Evolutionary conservation across 2,113 vertebrate genomes (phyloP), one percentile per base, ranked within the genome.

Genomic region (Gavialis gangeticus): DNA sequence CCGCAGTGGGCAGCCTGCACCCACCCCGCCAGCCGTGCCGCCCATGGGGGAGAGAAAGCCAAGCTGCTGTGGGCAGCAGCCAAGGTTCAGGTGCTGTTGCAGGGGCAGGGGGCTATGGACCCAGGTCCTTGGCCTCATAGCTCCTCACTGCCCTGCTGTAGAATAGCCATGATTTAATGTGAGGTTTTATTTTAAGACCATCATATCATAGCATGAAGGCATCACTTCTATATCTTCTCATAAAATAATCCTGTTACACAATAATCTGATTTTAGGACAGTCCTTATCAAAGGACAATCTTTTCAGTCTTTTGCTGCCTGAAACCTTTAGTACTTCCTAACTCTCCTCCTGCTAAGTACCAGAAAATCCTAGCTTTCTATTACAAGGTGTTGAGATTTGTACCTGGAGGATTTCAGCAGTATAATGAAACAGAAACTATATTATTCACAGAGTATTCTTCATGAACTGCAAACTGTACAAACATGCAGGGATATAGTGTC

Each of bases 231-330:
- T 85, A 0, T 82, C 85, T 96, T 91, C 71, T 83, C 3, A 3
- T 18, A 28, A 16, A 78, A 63, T 95, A 95, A 96, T 94, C 89
- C 79, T 85, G 21, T 96, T 91, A 94, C 0, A 15, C 69, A 85
- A 94, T 87, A 93, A 97, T 30, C 9, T 30, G 69, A 94, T 96
- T 95, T 93, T 80, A 95, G 85, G 73, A 88, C 64, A 85, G 85
- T 60, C 66, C 76, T 55, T 89, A 93, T 81, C 75, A 90, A 92
- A 95, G 75, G 73, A 90, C 64, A 75, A 37, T 84, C 88, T 84
- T 94, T 85, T 90, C 92, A 75, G 64, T 73, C 64, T 79, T 87
- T 77, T 34, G 27, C 59, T 54, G 30, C 57, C 64, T 69, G 75
- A 92, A 63, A 34, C 30, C 73, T 25, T 8, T 56, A 46, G 69